A percentile compares a stretch with the other conserved stretches of the same genome.
phyloP scores from a whole-genome alignment of 2,888 invertebrate genomes.

The Xestia c-nigrum region DNA sequence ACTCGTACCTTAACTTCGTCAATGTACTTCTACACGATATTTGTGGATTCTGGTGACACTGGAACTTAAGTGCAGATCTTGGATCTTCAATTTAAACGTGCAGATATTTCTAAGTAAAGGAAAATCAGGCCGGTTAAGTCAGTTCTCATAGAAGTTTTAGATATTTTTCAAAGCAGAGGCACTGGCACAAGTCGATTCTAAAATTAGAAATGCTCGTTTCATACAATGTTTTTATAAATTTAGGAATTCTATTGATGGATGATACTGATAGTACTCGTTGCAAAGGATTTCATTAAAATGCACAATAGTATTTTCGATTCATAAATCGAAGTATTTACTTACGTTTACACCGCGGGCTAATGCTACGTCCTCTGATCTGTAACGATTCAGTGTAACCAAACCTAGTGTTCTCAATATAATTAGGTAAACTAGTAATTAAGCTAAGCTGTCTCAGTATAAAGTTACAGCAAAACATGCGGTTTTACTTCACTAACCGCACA shows the following conservation, averaged over 20 bases:
- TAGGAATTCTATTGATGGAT: too few relatives aligned
- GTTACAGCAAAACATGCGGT: conserved; percentile 41
- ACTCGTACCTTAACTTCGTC: background rate
- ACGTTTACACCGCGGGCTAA: background rate
- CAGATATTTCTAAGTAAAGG: background rate
- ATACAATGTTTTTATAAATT: too few relatives aligned
- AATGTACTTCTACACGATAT: background rate
- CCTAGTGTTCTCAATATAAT: conserved; percentile 14
- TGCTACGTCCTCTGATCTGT: background rate
- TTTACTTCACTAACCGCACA: conserved; percentile 32
- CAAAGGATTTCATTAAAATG: too few relatives aligned
- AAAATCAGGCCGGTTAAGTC: background rate
- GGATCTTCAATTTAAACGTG: background rate
- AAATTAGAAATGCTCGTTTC: too few relatives aligned
- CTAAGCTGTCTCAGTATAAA: conserved; percentile 19
- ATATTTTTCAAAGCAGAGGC: background rate
- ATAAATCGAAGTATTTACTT: too few relatives aligned
- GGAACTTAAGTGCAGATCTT: background rate
- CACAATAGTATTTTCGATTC: too few relatives aligned
- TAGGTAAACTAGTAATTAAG: conserved; percentile 23
- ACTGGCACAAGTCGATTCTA: background rate
- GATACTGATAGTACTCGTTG: too few relatives aligned
- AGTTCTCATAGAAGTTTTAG: too few relatives aligned
- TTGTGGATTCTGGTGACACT: background rate
- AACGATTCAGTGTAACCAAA: conserved; percentile 10